Percentiles rank a stretch among this genome's conserved stretches.
These are phyloP conservation scores for Coptodon bakossiorum DNA, from an alignment of 2,113 vertebrate genomes.

Conservation along the genomic window DNA sequence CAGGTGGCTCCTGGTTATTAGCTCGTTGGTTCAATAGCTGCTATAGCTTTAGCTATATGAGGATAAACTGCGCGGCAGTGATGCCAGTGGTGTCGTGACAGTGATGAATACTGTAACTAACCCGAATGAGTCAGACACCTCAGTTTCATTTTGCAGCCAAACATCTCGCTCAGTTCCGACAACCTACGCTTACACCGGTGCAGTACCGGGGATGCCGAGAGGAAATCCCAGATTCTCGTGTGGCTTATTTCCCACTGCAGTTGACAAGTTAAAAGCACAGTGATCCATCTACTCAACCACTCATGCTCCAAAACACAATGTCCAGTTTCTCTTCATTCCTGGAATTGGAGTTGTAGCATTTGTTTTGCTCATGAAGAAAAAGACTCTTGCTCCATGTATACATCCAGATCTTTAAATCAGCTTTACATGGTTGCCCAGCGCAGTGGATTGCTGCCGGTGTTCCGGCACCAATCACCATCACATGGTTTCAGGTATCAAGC, in stretches of 20 bases:
- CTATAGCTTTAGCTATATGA: neutral
- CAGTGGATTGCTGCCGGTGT: neutral
- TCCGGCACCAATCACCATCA: neutral
- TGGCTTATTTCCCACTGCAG: neutral
- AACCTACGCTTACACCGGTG: neutral
- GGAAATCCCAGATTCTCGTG: neutral
- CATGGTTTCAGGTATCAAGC: constrained; percentile 3
- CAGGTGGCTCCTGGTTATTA: neutral
- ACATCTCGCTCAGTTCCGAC: neutral
- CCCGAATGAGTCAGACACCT: constrained; percentile 3
- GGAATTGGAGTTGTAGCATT: neutral
- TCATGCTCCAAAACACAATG: neutral
- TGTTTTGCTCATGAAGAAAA: neutral
- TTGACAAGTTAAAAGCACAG: neutral
- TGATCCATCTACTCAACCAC: neutral
- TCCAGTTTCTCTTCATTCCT: neutral
- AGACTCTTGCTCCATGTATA: neutral
- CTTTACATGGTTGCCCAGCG: neutral
- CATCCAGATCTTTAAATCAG: neutral
- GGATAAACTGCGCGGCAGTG: neutral
- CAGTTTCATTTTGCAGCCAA: neutral
- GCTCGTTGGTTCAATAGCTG: neutral
- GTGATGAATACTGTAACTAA: neutral
- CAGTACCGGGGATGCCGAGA: neutral
- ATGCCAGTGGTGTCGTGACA: constrained; percentile 5